Base-by-base conservation (phyloP, 2,113 vertebrate species). In the Patagioenas fasciata region DNA sequence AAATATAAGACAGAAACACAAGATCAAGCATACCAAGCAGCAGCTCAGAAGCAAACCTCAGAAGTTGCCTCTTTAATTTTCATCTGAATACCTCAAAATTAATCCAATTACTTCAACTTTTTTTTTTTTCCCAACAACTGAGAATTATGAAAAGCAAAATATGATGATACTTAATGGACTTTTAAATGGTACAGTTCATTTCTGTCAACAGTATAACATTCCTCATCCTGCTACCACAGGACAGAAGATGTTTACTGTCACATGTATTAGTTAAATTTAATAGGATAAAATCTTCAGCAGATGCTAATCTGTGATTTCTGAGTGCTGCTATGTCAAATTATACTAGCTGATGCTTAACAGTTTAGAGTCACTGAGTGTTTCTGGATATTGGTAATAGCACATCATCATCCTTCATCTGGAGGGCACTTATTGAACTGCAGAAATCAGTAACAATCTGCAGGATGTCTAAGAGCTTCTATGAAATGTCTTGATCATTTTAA, bases 271-370 rank as follows among this genome's bases (percentile, higher is more conserved):
- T 79, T 75, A 65, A 60, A 85, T 66, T 90, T 75, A 91, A 79
- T 29, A 85, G 24, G 38, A 62, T 67, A 62, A 93, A 32, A 80
- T 34, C 70, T 95, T 75, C 81, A 89, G 28, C 81, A 94, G 70
- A 87, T 88, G 58, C 47, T 88, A 85, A 81, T 78, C 69, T 80
- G 66, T 54, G 79, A 89, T 89, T 95, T 93, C 61, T 78, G 67
- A 85, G 58, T 66, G 36, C 78, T 91, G 61, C 66, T 47, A n/a
- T 21, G n/a, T 82, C 82, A 85, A 73, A 75, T 94, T 69, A 85
- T 21, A 62, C 53, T 65, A 53, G 21, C 23, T 89, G 58, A 87
- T 61, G 20, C 80, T 87, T 87, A 95, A 70, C 70, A 89, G 74
- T 82, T 95, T 38, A 82, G 57, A 89, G 65, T n/a, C 16, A 61